A percentile compares a stretch with the other conserved stretches of the same genome.
Evolutionary conservation across 1,140 invertebrate species (phyloP).

Genomic region (Penaeus japonicus): DNA sequence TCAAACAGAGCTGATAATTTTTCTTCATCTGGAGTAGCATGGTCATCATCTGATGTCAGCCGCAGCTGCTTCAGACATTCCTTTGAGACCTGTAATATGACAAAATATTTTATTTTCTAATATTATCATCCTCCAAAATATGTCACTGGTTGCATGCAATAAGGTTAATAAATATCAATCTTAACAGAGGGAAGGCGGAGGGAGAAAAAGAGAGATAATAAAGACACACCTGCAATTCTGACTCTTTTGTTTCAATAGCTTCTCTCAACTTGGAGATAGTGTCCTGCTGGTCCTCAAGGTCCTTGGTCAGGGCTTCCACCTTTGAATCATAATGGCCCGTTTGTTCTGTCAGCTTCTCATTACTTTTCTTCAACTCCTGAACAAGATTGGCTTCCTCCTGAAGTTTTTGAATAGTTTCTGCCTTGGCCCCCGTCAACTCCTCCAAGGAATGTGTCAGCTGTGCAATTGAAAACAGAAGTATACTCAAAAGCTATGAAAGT

Average conservation of each 20-base stretch:
- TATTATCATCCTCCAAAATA: no score
- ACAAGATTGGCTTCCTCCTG: slow-evolving; percentile 23
- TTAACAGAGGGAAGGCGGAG: no score
- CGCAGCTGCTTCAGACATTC: slow-evolving; percentile 52
- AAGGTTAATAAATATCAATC: neutral
- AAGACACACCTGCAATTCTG: slow-evolving; percentile 45
- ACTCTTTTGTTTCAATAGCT: slow-evolving; percentile 47
- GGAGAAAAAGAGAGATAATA: neutral
- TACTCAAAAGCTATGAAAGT: neutral
- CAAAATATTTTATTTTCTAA: neutral
- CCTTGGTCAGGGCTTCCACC: slow-evolving; percentile 7
- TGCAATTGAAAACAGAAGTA: neutral
- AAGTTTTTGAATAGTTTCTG: slow-evolving; percentile 14
- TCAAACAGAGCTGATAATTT: slow-evolving; percentile 51
- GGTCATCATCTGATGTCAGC: slow-evolving; percentile 44
- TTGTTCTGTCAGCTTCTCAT: slow-evolving; percentile 19
- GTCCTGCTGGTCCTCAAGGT: slow-evolving; percentile 17
- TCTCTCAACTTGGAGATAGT: slow-evolving; percentile 31
- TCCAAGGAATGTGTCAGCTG: slow-evolving; percentile 52
- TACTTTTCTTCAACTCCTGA: slow-evolving; percentile 27
- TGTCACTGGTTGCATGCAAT: neutral
- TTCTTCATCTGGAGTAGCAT: slow-evolving; percentile 45
- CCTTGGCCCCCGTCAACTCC: slow-evolving; percentile 40
- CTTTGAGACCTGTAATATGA: slow-evolving; percentile 43
- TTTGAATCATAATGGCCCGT: neutral